Percentiles rank a stretch among this genome's conserved stretches.
phyloP scores from a whole-genome alignment of 2,888 invertebrate species.

The Drepana falcataria region DNA sequence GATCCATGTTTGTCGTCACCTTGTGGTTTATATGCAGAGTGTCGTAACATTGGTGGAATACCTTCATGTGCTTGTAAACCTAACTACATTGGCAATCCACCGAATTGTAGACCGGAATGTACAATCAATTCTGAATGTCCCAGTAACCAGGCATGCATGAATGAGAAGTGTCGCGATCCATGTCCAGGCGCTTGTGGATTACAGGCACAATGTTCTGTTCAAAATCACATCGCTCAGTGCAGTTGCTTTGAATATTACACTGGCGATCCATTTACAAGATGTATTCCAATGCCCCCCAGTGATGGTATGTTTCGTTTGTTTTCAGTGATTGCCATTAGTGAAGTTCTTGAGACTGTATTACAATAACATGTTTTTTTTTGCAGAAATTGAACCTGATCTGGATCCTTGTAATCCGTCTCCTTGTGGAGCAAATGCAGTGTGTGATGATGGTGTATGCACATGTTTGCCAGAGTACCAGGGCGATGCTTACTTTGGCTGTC shows the following conservation, averaged over 20 bases:
- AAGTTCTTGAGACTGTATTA: background rate
- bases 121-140: constrained; percentile 84
- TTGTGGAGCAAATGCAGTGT: constrained; percentile 85
- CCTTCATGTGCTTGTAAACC: constrained; percentile 80
- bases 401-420: constrained; percentile 83
- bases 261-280: constrained; percentile 80
- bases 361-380: constrained; percentile 4
- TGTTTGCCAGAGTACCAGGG: constrained; percentile 87
- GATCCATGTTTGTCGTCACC: constrained; percentile 85
- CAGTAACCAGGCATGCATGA: constrained; percentile 81
- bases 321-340: background rate
- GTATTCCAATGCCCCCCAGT: constrained; percentile 44
- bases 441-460: constrained; percentile 82
- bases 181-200: constrained; percentile 83
- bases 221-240: constrained; percentile 82
- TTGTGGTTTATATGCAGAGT: constrained; percentile 82
- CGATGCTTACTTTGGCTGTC: constrained; percentile 86
- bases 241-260: constrained; percentile 75
- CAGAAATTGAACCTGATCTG: constrained; percentile 41
- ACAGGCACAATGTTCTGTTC: constrained; percentile 76
- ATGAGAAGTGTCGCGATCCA: constrained; percentile 82
- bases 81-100: constrained; percentile 81
- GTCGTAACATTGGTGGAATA: constrained; percentile 74
- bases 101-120: constrained; percentile 84
- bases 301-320: constrained; percentile 39